A percentile compares a stretch with the other conserved stretches of the same genome.
Conservation (phyloP, 2,113 vertebrate genomes). For the Jacana jacana region DNA sequence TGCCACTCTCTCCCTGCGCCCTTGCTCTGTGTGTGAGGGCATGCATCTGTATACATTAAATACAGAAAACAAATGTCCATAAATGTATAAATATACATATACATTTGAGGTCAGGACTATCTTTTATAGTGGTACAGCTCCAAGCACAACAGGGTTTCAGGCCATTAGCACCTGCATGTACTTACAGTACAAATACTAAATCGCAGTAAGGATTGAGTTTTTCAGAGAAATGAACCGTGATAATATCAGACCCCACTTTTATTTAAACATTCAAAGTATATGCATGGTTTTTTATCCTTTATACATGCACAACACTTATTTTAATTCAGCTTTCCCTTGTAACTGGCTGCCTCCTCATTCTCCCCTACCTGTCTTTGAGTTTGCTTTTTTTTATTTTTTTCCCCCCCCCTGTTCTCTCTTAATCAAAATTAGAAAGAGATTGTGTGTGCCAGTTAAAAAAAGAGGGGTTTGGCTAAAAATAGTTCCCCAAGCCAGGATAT, state of each 20-base stretch:
- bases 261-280: not conserved
- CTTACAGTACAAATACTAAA: not conserved
- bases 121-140: not conserved
- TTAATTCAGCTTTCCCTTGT: not conserved
- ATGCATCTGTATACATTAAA: not conserved
- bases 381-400: not conserved
- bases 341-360: not conserved
- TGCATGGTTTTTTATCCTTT: not conserved
- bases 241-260: not conserved
- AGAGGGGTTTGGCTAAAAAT: conserved; percentile 71
- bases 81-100: not conserved
- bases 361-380: not conserved
- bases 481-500: conserved; percentile 74
- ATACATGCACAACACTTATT: not conserved
- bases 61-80: not conserved
- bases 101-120: not conserved
- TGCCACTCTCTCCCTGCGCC: not conserved
- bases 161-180: not conserved
- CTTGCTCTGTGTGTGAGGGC: not conserved
- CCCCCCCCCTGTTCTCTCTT: not conserved
- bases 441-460: not conserved
- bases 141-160: not conserved
- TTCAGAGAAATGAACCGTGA: not conserved
- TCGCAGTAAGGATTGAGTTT: not conserved
- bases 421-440: conserved; percentile 65